Evolutionary conservation across 2,888 invertebrate species (phyloP), one percentile per base, ranked within the genome.

Genomic region (Amblyteles armatorius): DNA sequence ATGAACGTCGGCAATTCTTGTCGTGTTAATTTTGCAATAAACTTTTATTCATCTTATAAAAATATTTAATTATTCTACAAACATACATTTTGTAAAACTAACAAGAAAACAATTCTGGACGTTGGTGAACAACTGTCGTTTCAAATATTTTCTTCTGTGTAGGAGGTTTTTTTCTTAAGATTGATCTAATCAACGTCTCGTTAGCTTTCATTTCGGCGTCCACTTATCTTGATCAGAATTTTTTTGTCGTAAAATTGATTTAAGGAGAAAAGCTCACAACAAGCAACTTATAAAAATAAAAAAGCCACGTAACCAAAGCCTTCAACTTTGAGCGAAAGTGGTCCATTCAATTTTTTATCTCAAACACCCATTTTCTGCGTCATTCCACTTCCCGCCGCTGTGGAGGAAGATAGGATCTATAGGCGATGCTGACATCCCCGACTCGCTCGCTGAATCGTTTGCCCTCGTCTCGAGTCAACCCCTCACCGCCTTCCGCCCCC

Each of bases 381-480:
- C 52, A 52, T 67, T 77, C 36, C 6, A 52, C 52, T 67, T 67
- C 26, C 26, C 13, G 5, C 26, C 40, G 16, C 9, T 22, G 48
- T 6, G 22, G 9, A 36, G 9, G 22, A 60, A 68, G 52, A 48
- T 55, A 11, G 68, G 48, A 36, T 69, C 68, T 69, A 57, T 78
- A 44, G 73, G 63, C 65, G 74, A 52, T 68, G 44, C 52, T 78
- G 77, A 78, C 80, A 55, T 78, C 33, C 68, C 73, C 78, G 29
- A 77, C 60, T 77, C 80, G 81, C 33, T 73, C 72, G 57, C 40
- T 65, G 65, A 72, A 77, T 73, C 80, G 80, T 80, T 84, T 52
- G 77, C 67, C 80, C 79, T 80, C 84, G 76, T 67, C 79, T 76
- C 71, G 71, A 52, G 72, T 26, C 48, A 9, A 33, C 33, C 57